Conservation (phyloP, 2,113 vertebrate species). For the Salvelinus fontinalis region DNA sequence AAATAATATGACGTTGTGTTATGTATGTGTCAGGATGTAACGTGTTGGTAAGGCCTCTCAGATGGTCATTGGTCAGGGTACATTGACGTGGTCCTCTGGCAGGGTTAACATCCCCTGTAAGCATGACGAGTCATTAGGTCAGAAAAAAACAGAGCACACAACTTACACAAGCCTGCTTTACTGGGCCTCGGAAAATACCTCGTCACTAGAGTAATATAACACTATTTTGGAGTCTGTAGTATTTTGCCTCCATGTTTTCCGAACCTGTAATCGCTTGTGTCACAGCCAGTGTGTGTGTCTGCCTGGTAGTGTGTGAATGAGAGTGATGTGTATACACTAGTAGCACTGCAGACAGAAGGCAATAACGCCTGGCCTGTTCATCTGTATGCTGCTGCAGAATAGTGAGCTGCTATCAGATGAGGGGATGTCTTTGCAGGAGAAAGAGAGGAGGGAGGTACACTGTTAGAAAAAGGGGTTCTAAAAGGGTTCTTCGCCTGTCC, state of each 20-base stretch:
- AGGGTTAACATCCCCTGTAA: constrained; percentile 13
- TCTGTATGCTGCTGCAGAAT: constrained; percentile 58
- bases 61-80: neutral
- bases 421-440: constrained; percentile 40
- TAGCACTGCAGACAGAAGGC: constrained; percentile 50
- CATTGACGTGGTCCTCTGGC: constrained; percentile 20
- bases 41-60: neutral
- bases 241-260: too few species aligned
- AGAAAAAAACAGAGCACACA: constrained; percentile 22
- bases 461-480: too few species aligned
- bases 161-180: constrained; percentile 21
- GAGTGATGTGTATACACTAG: constrained; percentile 24
- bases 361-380: constrained; percentile 50
- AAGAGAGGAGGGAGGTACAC: constrained; percentile 5
- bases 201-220: too few species aligned
- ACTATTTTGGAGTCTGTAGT: too few species aligned
- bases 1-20: neutral
- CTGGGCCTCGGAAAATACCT: constrained; percentile 27
- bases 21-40: neutral
- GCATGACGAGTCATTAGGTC: constrained; percentile 29
- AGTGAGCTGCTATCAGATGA: constrained; percentile 52
- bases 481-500: too few species aligned
- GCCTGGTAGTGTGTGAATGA: neutral
- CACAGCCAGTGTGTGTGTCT: neutral
- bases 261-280: neutral